Evolutionary conservation across 2,797 vertebrate species (phyloP), one percentile per base, ranked within the genome.

Genomic region (Brachyalestes nurse): DNA sequence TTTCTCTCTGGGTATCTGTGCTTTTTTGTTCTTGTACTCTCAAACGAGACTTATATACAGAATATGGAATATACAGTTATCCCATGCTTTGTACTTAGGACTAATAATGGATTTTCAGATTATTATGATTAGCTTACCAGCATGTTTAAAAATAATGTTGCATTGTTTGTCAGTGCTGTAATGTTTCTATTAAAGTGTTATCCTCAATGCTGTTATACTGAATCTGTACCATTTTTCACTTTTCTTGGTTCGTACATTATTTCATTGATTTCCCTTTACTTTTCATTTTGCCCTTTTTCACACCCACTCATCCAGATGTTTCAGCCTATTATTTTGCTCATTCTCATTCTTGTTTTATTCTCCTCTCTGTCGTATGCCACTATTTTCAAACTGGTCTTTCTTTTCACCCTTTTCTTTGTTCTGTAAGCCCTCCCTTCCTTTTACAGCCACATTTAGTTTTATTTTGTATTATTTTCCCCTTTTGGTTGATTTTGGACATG

Each of bases 291-390:
- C 89, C 9, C 47, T 65, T 58, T 34, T 64, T n/a, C 51, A 19
- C 84, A 51, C 60, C 72, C 60, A 47, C 6, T 94, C 93, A 93
- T 95, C 92, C 92, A 99, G 97, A 99, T 99, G 97, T 99, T 99
- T 94, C 98, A 99, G 95, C 98, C 98, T 91, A 99, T 99, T 93
- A 99, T 99, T 97, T 96, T 99, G 92, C 96, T 99, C 92, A 99
- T 99, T 92, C 98, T 99, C 94, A 99, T 99, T 89, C 97, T 99
- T 87, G 98, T 99, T 94, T 95, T 99, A 93, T 99, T 99, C 93
- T 99, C 98, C 84, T 99, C 98, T 79, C 96, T 99, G 90, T 99
- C 98, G 83, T 99, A 99, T 89, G 96, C 97, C 91, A 99, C 98
- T 89, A 98, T 99, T 94, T 99, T 99, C 94, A 99, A 99, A 93